Evolutionary conservation across 2,888 invertebrate genomes (phyloP), one percentile per base, ranked within the genome.

Genomic region (Papilio elwesi): DNA sequence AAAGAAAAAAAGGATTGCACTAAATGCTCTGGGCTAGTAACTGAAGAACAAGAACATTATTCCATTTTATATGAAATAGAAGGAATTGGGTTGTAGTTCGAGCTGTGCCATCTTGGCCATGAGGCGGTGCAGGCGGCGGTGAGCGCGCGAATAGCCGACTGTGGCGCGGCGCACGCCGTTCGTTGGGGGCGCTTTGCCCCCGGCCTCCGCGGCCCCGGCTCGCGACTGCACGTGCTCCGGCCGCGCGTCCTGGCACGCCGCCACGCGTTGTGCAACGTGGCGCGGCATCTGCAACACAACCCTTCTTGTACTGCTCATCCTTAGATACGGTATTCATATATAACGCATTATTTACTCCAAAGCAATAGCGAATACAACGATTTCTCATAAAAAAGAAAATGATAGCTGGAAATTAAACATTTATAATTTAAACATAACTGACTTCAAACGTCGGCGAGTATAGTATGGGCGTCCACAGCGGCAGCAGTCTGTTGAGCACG

Each of bases 91-190:
- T 74, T 93, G 93, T 74, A 93, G 79, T 70, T 99, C 99, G 70
- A 99, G 97, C 93, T 99, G 99, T 7, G 98, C 98, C 97, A 99
- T 98, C 94, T 99, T 99, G 87, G 99, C 98, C 87, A 99, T 98
- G 75, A 99, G 95, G 67, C 98, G 95, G 89, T 98, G 98, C 71
- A 99, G 94, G 97, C 99, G 98, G 79, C 97, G 96, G 76, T 93
- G 93, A 0, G 89, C 90, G 12, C 89, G 86, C n/a, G 92, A 38
- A 36, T 91, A 85, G 98, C 98, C 88, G 97, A 97, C 15, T 75
- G 78, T 71, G 75, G 98, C 94, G 78, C 97, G 94, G 75, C 74
- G 38, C 59, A n/a, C 63, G 15, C 6, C 47, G 55, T 36, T 68
- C 64, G 38, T 83, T 96, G 95, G 65, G 68, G 62, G 68, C 75